These are phyloP conservation scores for Polydrusus tereticollis DNA, from an alignment of 2,888 invertebrate species.

Conservation along the genomic window DNA sequence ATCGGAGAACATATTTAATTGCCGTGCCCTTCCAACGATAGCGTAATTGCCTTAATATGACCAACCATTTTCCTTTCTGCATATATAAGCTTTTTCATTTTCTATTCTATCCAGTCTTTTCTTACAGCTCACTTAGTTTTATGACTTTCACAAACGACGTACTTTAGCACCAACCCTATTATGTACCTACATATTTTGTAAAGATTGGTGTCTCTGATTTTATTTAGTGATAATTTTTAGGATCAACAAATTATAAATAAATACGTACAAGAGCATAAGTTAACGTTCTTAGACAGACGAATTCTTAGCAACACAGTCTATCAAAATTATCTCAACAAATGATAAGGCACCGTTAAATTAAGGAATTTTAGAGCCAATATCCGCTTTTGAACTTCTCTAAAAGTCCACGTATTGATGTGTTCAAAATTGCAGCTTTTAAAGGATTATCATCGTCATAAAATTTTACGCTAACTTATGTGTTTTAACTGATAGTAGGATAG, in stretches of 20 bases:
- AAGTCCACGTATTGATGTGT: not conserved
- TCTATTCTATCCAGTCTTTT: not conserved
- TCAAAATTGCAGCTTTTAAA: slow-evolving; percentile 3
- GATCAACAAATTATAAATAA: too few relatives aligned
- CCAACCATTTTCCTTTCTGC: not conserved
- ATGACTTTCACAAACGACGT: not conserved
- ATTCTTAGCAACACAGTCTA: too few relatives aligned
- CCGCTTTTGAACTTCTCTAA: not conserved
- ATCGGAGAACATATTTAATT: not conserved
- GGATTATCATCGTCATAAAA: not conserved
- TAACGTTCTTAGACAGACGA: too few relatives aligned
- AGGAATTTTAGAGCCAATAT: not conserved
- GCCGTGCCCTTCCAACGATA: not conserved
- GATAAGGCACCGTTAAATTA: not conserved
- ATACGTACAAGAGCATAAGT: too few relatives aligned
- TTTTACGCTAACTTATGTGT: not conserved
- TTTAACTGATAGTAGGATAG: not conserved
- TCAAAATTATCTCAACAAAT: too few relatives aligned
- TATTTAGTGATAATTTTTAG: too few relatives aligned
- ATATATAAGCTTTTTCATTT: not conserved
- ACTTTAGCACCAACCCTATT: not conserved
- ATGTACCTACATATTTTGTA: not conserved
- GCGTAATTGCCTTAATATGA: not conserved
- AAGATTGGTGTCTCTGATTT: not conserved
- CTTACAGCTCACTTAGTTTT: slow-evolving; percentile 1